Conservation (phyloP, 2,888 invertebrate species). For the Caenorhabditis sp. region DNA sequence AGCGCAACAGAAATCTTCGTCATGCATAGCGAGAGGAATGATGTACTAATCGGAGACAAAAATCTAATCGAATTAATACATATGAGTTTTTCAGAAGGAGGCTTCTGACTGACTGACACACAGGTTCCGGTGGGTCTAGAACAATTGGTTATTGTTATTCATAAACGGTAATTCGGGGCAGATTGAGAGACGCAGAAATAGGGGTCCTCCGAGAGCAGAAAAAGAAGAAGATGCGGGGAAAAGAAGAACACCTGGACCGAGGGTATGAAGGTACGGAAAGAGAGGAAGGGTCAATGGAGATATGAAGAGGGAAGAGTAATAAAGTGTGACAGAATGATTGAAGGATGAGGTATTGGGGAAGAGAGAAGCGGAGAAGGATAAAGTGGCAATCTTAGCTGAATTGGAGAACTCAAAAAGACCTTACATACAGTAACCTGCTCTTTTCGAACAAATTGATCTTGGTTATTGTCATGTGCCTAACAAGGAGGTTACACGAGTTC, state of each 20-base stretch:
- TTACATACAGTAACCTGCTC: too few species aligned
- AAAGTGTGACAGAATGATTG: constrained; percentile 32
- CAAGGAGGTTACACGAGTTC: too few species aligned
- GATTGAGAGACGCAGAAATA: constrained; percentile 7
- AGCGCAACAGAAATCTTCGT: constrained; percentile 65
- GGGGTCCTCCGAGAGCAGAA: not conserved
- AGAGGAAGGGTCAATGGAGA: constrained; percentile 17
- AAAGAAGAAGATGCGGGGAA: too few species aligned
- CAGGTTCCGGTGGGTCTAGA: constrained; percentile 26
- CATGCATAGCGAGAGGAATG: constrained; percentile 26
- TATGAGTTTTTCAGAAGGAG: constrained; percentile 11
- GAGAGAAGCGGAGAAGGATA: not conserved
- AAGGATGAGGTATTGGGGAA: not conserved
- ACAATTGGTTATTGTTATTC: constrained; percentile 47
- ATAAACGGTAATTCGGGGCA: not conserved
- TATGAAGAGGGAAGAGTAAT: constrained; percentile 25
- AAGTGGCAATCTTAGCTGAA: not conserved
- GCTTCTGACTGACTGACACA: not conserved
- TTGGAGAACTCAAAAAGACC: too few species aligned
- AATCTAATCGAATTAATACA: constrained; percentile 54
- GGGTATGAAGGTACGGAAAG: not conserved
- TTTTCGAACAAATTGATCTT: too few species aligned
- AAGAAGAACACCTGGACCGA: constrained; percentile 34
- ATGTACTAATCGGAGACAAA: constrained; percentile 27
- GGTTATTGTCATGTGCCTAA: too few species aligned